These are phyloP conservation scores for Pygmarrhopalites habei DNA, from an alignment of 1,140 invertebrate genomes.

Conservation along the genomic window DNA sequence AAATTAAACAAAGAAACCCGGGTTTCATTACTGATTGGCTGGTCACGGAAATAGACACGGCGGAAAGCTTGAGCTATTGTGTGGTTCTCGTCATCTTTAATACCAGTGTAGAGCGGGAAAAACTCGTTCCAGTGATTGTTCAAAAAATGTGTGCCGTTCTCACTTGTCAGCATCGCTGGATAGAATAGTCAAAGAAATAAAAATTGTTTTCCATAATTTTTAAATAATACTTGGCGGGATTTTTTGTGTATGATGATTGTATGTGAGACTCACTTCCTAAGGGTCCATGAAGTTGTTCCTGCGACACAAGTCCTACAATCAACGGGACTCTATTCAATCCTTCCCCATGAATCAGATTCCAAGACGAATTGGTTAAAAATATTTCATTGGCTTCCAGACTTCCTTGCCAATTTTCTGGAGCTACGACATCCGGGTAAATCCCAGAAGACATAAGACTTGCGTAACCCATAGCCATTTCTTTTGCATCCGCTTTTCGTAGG, in stretches of 20 bases:
- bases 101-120: neutral
- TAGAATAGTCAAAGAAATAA: too few relatives aligned
- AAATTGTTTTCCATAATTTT: too few relatives aligned
- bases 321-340: constrained; percentile 9
- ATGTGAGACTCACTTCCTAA: too few relatives aligned
- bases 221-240: too few relatives aligned
- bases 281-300: too few relatives aligned
- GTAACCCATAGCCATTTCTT: constrained; percentile 6
- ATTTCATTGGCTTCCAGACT: too few relatives aligned
- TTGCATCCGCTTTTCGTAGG: constrained; percentile 8
- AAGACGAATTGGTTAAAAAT: constrained; percentile 21
- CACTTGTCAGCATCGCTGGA: too few relatives aligned
- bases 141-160: neutral
- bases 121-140: neutral
- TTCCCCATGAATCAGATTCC: constrained; percentile 8
- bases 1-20: neutral
- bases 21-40: neutral
- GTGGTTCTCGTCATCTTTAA: neutral
- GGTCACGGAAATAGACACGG: neutral
- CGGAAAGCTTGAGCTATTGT: neutral
- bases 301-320: constrained; percentile 19
- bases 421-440: neutral
- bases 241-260: too few relatives aligned
- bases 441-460: neutral
- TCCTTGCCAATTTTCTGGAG: too few relatives aligned